Base-by-base conservation (phyloP, 2,113 vertebrate species). In the Pagrus major region DNA sequence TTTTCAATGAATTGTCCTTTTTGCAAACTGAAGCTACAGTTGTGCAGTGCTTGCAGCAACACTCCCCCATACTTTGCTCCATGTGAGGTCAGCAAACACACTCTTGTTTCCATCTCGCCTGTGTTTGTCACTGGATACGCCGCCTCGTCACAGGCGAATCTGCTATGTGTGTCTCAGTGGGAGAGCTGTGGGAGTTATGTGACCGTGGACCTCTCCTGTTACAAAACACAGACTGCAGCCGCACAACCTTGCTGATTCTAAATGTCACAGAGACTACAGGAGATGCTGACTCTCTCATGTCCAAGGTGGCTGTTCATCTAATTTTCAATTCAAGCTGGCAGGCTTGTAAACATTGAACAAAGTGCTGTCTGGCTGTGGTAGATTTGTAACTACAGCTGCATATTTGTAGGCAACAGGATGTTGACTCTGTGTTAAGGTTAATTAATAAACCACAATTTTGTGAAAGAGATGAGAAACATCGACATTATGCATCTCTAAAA, bases 91-190 rank as follows among this genome's bases (percentile, higher is more conserved):
- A 86, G 78, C 61, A 54, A 71, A 82, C 56, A 67, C 49, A 55
- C 39, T 79, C 64, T 70, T 70, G 35, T 81, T 79, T 82, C 63
- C 67, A 73, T 66, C 71, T 59, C 41, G 65, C 56, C 63, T 67
- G 79, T 90, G 89, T 93, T 91, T 89, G 91, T 93, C 85, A 88
- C 74, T 84, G 21, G 78, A 92, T 85, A 78, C 3, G 21, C 20
- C 0, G 52, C 70, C 76, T 83, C 16, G 31, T 81, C 81, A 78
- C 81, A 52, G 76, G 67, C 37, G 9, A 54, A 76, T 44, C 78
- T 46, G 76, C 65, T 58, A 74, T 71, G 82, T 71, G 73, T 70
- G 63, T 68, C 86, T 47, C 47, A 27, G 68, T 79, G 68, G 79
- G 85, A 71, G 71, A 55, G 35, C 70, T 31, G 71, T 61, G 47